These are phyloP conservation scores for Petromus typicus DNA, from an alignment of 2,113 vertebrate genomes.

Conservation along the genomic window DNA sequence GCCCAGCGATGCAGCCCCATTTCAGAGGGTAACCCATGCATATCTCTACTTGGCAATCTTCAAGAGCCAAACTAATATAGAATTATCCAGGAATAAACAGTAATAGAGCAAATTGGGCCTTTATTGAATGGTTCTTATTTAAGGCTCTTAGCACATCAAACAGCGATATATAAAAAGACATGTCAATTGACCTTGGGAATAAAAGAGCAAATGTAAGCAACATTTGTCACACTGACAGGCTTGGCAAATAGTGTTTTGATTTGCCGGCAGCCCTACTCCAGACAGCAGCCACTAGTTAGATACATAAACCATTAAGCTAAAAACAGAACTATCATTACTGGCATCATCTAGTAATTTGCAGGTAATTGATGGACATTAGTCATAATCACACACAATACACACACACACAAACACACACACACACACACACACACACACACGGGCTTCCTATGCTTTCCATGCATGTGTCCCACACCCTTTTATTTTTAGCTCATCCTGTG, in stretches of 20 bases:
- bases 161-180: slow-evolving; percentile 73
- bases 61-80: slow-evolving; percentile 56
- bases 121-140: slow-evolving; percentile 76
- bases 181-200: slow-evolving; percentile 79
- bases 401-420: slow-evolving; percentile 58
- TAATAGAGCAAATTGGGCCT: slow-evolving; percentile 70
- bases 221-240: slow-evolving; percentile 77
- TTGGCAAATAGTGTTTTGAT: slow-evolving; percentile 79
- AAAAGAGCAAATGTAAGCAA: slow-evolving; percentile 76
- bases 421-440: slow-evolving; percentile 12
- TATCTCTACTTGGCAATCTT: slow-evolving; percentile 20
- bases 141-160: slow-evolving; percentile 77
- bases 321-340: slow-evolving; percentile 79
- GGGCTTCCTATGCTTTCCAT: not conserved
- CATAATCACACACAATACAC: slow-evolving; percentile 75
- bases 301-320: slow-evolving; percentile 82
- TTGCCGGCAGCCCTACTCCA: slow-evolving; percentile 69
- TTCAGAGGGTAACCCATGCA: not conserved
- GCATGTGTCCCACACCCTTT: not conserved
- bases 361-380: slow-evolving; percentile 82
- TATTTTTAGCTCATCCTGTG: not conserved
- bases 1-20: not conserved
- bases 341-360: slow-evolving; percentile 80
- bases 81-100: slow-evolving; percentile 74
- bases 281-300: slow-evolving; percentile 77